Evolutionary conservation across 2,888 invertebrate species (phyloP), one percentile per base, ranked within the genome.

Genomic region (Drosophila anomelani): DNA sequence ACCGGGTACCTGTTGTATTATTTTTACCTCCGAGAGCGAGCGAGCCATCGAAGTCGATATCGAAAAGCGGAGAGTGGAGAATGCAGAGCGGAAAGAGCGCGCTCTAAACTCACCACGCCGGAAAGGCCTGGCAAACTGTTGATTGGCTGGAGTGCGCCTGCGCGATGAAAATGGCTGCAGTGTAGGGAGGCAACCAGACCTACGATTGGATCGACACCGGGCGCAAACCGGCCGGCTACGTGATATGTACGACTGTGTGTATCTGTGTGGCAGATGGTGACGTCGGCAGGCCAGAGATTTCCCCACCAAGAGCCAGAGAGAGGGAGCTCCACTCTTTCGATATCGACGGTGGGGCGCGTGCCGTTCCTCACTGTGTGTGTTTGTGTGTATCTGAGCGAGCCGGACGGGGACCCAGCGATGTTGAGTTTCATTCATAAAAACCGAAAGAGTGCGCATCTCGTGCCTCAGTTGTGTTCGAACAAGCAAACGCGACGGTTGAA

Each of bases 381-480:
- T 56, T 34, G 43, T 29, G 67, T 57, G 44, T 59, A 56, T 55
- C 57, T 61, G 59, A 70, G 63, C 61, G 46, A 23, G 13, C 38
- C 32, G 53, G 56, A 44, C 39, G 56, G 17, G 39, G 17, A 17
- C 23, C 23, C 59, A 20, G 43, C 51, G 49, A 43, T 86, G 85
- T 90, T 88, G 89, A 88, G 89, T 91, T 93, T 93, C 93, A 93
- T 93, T 93, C 93, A 93, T 93, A 93, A 93, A 93, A 93, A 92
- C 91, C 90, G 91, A 91, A 91, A 90, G 92, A 91, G 91, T 89
- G 90, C 91, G 90, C 90, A 91, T 91, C 91, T 92, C 92, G 92
- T 91, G 92, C 90, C 91, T 92, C 93, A 93, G 93, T 93, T 92
- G 91, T 92, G 90, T 92, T 92, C 92, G 92, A 91, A 92, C 92